A percentile compares a stretch with the other conserved stretches of the same genome.
These are phyloP conservation scores for Pterocles orientalis DNA, from an alignment of 2,113 vertebrate species.

Conservation along the genomic window DNA sequence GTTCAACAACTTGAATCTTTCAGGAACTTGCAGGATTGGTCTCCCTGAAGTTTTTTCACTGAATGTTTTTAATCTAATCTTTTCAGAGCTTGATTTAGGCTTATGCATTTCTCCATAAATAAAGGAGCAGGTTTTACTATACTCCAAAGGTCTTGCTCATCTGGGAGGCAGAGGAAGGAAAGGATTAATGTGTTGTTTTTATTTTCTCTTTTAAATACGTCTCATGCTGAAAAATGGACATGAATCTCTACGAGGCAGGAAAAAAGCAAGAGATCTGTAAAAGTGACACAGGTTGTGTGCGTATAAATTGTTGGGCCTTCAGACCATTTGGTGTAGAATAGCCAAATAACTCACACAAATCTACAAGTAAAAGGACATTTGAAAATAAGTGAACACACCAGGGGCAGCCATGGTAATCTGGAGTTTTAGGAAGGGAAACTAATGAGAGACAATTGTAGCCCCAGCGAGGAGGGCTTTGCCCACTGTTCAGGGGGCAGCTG, in stretches of 20 bases:
- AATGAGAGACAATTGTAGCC: background rate
- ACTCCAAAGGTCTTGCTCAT: conserved; percentile 15
- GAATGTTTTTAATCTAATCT: background rate
- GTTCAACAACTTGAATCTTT: background rate
- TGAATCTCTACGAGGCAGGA: background rate
- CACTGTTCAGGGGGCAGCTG: background rate
- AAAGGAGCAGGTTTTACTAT: background rate
- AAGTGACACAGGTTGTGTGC: background rate
- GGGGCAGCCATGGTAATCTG: background rate
- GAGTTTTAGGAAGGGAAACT: background rate
- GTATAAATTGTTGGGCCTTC: background rate
- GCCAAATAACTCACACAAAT: background rate
- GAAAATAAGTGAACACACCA: background rate
- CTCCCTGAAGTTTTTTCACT: background rate
- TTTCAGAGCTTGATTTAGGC: background rate
- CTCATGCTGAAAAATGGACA: background rate
- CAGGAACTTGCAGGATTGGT: background rate
- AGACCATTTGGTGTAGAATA: background rate
- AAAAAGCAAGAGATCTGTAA: background rate
- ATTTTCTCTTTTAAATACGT: conserved; percentile 29
- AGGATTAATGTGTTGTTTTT: conserved; percentile 55
- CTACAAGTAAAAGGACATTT: background rate
- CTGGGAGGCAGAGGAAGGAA: conserved; percentile 47
- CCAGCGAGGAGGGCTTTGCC: background rate
- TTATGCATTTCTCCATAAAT: conserved; percentile 38